phyloP scores from a whole-genome alignment of 2,888 invertebrate genomes.

The Monoplex corrugatus region DNA sequence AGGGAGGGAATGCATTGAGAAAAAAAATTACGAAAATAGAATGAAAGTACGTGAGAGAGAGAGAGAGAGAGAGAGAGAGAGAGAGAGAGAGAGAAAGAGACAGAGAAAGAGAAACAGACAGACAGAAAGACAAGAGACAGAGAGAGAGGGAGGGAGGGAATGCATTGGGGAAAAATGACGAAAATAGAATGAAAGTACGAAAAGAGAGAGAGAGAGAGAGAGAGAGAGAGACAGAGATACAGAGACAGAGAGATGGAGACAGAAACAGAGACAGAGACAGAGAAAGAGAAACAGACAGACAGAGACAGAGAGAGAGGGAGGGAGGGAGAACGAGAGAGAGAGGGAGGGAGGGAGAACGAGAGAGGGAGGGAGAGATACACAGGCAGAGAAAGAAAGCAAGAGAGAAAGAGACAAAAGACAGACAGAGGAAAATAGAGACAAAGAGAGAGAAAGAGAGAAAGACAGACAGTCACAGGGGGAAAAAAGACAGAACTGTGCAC shows the following conservation, averaged over 20 bases:
- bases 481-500: too few relatives aligned
- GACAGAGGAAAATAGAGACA: background rate
- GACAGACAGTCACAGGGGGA: too few relatives aligned
- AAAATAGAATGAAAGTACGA: too few relatives aligned
- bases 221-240: slow-evolving; percentile 22
- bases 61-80: background rate
- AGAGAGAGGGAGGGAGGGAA: too few relatives aligned
- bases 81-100: background rate
- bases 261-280: background rate
- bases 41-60: background rate
- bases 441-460: too few relatives aligned
- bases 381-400: too few relatives aligned
- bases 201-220: slow-evolving; percentile 7
- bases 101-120: too few relatives aligned
- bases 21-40: background rate
- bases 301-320: background rate
- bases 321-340: background rate
- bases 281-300: slow-evolving; percentile 8
- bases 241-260: slow-evolving; percentile 27
- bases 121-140: too few relatives aligned
- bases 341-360: slow-evolving; percentile 17
- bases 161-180: background rate
- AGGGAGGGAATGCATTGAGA: background rate
- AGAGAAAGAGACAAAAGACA: too few relatives aligned
- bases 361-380: slow-evolving; percentile 11